phyloP scores from a whole-genome alignment of 2,113 vertebrate genomes.

The Scatophagus argus region DNA sequence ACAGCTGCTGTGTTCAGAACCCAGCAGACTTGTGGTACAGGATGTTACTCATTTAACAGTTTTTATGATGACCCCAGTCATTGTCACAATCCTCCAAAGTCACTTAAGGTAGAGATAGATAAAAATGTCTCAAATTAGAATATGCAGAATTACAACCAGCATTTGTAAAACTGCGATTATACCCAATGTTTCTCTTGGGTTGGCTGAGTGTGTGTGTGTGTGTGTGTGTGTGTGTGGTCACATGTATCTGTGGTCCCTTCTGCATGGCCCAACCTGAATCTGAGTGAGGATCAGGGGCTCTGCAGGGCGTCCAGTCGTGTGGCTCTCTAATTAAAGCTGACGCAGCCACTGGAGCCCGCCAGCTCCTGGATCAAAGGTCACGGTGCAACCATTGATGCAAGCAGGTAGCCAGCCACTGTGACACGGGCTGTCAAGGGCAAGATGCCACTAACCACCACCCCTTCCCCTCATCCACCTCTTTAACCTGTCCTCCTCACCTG shows the following conservation, averaged over 20 bases:
- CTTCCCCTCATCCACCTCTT: constrained; percentile 28
- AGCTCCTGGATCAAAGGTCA: constrained; percentile 74
- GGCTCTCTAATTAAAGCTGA: constrained; percentile 76
- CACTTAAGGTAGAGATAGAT: neutral
- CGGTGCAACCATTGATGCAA: constrained; percentile 67
- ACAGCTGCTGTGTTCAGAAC: too few relatives aligned
- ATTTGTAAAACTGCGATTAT: neutral
- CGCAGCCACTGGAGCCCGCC: constrained; percentile 71
- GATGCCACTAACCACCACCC: neutral
- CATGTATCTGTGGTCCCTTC: constrained; percentile 40
- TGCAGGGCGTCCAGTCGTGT: constrained; percentile 61
- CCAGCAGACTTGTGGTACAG: too few relatives aligned
- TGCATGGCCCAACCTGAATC: constrained; percentile 13
- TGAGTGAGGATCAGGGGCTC: constrained; percentile 57
- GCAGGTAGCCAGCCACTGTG: constrained; percentile 76
- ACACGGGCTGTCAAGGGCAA: constrained; percentile 50
- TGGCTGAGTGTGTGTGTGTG: constrained; percentile 23
- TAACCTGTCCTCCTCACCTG: constrained; percentile 17
- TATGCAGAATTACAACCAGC: neutral
- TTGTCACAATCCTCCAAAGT: neutral
- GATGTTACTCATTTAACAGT: neutral
- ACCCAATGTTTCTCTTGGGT: neutral
- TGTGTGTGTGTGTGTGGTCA: constrained; percentile 21
- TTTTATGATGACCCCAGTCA: too few relatives aligned
- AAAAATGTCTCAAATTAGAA: neutral